A percentile compares a stretch with the other conserved stretches of the same genome.
Evolutionary conservation across 2,888 invertebrate genomes (phyloP).

Genomic region (Hyposoter didymator): DNA sequence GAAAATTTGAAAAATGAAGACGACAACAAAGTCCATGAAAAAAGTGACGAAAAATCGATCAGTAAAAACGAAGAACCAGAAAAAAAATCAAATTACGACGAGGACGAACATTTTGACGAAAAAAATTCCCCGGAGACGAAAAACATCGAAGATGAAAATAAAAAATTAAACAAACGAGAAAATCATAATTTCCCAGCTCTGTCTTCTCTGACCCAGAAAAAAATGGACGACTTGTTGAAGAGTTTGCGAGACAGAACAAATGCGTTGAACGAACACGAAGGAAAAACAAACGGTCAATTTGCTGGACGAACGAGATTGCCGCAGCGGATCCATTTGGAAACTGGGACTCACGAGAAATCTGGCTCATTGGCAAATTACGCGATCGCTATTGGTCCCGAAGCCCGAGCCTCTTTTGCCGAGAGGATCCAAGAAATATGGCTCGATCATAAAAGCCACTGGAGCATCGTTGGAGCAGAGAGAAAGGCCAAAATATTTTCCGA

Average conservation of each 20-base stretch:
- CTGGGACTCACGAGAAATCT: slow-evolving; percentile 23
- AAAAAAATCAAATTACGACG: background rate
- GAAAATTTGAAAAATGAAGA: background rate
- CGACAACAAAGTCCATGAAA: background rate
- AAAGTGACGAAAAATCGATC: background rate
- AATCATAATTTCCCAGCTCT: slow-evolving; percentile 8
- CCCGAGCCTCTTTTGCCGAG: slow-evolving; percentile 63
- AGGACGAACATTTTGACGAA: background rate
- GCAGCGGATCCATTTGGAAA: slow-evolving; percentile 6
- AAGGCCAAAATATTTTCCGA: slow-evolving; percentile 4
- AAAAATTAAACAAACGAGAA: background rate
- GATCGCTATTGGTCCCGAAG: slow-evolving; percentile 28
- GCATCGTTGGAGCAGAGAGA: background rate
- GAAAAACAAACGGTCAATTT: slow-evolving; percentile 25
- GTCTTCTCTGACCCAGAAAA: slow-evolving; percentile 52
- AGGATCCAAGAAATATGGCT: slow-evolving; percentile 69
- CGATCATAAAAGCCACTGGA: slow-evolving; percentile 47
- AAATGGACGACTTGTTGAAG: slow-evolving; percentile 62
- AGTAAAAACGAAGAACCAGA: background rate
- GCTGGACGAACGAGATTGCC: slow-evolving; percentile 8
- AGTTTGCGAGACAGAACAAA: slow-evolving; percentile 61
- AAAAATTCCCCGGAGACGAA: background rate
- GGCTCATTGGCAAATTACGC: slow-evolving; percentile 41
- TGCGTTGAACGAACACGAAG: slow-evolving; percentile 33
- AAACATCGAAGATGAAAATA: background rate